Evolutionary conservation across 2,888 invertebrate genomes (phyloP).

Genomic region (Drosophila aldrichi): DNA sequence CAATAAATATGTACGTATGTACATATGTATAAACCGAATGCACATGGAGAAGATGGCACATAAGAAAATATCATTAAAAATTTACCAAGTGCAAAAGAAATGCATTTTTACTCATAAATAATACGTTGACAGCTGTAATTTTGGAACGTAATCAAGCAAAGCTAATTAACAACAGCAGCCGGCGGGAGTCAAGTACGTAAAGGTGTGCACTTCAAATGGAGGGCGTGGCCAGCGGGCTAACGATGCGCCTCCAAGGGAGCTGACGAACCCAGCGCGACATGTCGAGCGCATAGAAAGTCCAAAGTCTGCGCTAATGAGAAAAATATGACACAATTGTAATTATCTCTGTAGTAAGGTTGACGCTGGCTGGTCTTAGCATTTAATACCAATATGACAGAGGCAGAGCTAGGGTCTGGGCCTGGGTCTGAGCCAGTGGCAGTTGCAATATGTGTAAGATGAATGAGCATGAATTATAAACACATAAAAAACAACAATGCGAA

Average conservation of each 20-base stretch:
- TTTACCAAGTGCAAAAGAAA: slow-evolving; percentile 39
- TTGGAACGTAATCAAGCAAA: slow-evolving; percentile 81
- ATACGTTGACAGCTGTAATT: slow-evolving; percentile 82
- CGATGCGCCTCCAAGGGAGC: slow-evolving; percentile 33
- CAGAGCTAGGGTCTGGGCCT: not conserved
- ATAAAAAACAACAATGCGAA: slow-evolving; percentile 61
- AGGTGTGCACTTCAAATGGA: slow-evolving; percentile 59
- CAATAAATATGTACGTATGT: no score
- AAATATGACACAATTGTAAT: slow-evolving; percentile 82
- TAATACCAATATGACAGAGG: slow-evolving; percentile 70
- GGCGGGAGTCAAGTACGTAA: slow-evolving; percentile 35
- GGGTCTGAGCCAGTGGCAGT: slow-evolving; percentile 21
- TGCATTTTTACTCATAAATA: slow-evolving; percentile 76
- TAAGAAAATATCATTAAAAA: slow-evolving; percentile 16
- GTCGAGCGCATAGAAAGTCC: slow-evolving; percentile 61
- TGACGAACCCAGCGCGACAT: slow-evolving; percentile 27
- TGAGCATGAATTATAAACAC: slow-evolving; percentile 79
- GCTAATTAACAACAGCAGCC: slow-evolving; percentile 73
- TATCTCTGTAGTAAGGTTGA: slow-evolving; percentile 49
- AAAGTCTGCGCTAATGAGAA: slow-evolving; percentile 72
- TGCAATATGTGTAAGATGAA: slow-evolving; percentile 65
- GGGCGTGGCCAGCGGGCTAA: slow-evolving; percentile 52
- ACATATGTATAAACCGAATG: not conserved
- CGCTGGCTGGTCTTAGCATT: slow-evolving; percentile 53
- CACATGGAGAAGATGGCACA: not conserved